Conservation (phyloP, 2,113 vertebrate genomes). For the Mustela nigripes region DNA sequence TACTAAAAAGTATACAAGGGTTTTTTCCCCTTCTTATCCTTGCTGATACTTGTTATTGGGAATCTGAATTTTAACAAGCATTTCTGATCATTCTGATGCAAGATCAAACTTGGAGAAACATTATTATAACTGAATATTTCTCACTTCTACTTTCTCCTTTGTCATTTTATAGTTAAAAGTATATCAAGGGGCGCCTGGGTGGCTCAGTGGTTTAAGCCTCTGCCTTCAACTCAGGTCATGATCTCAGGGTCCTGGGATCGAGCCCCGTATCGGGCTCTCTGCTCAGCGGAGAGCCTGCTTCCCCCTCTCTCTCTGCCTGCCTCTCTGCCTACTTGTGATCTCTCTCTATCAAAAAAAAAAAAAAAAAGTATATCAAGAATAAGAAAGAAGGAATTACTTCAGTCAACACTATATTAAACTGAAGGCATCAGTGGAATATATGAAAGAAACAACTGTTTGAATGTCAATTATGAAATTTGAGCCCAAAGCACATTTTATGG, state of each 20-base stretch:
- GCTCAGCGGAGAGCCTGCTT: no score
- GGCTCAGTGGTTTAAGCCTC: no score
- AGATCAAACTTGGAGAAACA: neutral
- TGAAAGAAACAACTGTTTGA: neutral
- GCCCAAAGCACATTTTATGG: neutral
- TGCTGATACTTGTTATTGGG: neutral
- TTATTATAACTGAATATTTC: neutral
- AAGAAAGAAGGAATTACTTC: neutral
- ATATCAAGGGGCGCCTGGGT: neutral
- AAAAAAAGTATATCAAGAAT: neutral
- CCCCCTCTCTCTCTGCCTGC: no score
- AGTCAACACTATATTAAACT: neutral
- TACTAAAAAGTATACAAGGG: neutral
- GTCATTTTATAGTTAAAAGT: neutral
- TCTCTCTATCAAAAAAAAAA: no score
- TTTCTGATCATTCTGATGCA: neutral
- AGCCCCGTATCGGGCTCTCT: no score
- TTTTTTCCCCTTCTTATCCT: neutral
- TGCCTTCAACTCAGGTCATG: no score
- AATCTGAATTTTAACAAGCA: constrained; percentile 41
- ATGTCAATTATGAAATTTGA: neutral
- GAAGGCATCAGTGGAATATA: neutral
- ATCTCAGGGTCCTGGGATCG: no score
- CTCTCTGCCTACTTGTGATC: no score
- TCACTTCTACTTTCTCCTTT: neutral